Conservation (phyloP, 2,797 vertebrate genomes). For the Tauraco hartlaubi region DNA sequence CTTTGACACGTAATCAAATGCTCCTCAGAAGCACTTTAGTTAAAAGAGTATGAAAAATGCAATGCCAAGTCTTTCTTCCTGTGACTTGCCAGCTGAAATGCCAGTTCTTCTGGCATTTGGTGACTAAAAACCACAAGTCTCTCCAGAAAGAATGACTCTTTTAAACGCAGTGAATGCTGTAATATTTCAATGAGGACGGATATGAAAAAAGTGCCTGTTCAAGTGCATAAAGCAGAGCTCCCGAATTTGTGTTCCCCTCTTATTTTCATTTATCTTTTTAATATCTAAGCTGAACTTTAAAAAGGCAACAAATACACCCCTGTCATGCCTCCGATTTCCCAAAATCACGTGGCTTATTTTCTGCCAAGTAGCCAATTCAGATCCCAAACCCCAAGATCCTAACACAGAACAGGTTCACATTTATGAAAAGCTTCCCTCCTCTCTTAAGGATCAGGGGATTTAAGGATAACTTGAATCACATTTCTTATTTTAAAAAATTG, state of each 20-base stretch:
- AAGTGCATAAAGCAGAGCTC: constrained; percentile 11
- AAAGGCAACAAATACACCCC: constrained; percentile 17
- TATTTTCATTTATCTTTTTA: constrained; percentile 30
- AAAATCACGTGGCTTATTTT: background rate
- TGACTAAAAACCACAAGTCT: constrained; percentile 33
- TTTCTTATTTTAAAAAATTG: background rate
- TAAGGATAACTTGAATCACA: background rate
- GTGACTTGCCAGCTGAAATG: constrained; percentile 39
- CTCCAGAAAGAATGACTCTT: constrained; percentile 52
- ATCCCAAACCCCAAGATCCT: background rate
- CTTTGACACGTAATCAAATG: background rate
- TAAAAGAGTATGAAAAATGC: background rate
- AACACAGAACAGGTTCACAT: background rate
- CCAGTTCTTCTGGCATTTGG: constrained; percentile 44
- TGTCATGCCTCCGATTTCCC: background rate
- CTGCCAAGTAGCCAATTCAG: background rate
- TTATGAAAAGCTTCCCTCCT: background rate
- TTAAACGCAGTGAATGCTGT: constrained; percentile 50
- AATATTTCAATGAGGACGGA: constrained; percentile 19
- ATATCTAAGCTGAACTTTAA: background rate
- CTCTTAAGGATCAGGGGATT: background rate
- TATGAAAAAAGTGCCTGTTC: constrained; percentile 36
- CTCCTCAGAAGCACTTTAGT: constrained; percentile 8
- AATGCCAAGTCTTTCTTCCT: constrained; percentile 37
- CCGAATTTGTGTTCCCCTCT: background rate